Percentiles rank a stretch among this genome's conserved stretches.
These are phyloP conservation scores for Phlogophora meticulosa DNA, from an alignment of 2,888 invertebrate genomes.

Conservation along the genomic window DNA sequence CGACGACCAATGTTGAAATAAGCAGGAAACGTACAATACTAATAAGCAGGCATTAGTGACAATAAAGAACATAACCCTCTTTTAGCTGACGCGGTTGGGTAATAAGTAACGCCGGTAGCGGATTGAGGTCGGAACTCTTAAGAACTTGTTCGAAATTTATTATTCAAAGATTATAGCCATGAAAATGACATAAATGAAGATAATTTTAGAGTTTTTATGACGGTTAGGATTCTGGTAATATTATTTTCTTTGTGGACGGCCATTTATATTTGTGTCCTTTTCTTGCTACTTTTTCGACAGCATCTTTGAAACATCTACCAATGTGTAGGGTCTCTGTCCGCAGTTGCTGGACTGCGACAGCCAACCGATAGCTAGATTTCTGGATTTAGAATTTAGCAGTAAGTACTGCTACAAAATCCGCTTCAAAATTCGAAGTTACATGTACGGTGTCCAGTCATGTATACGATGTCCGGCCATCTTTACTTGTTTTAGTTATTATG, in stretches of 20 bases:
- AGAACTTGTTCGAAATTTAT: constrained; percentile 60
- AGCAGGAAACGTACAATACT: constrained; percentile 75
- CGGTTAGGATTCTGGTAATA: constrained; percentile 26
- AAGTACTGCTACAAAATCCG: too few relatives aligned
- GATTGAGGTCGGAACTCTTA: constrained; percentile 52
- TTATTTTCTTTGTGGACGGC: constrained; percentile 27
- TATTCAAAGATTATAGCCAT: constrained; percentile 54
- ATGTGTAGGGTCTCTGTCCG: background rate
- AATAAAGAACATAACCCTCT: constrained; percentile 60
- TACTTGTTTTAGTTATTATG: too few relatives aligned
- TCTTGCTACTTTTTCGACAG: background rate
- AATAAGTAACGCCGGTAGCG: constrained; percentile 74
- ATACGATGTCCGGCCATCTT: too few relatives aligned
- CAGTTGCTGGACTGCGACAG: background rate
- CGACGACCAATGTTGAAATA: constrained; percentile 58
- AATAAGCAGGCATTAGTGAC: constrained; percentile 71
- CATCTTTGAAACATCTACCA: background rate
- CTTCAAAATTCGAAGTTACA: too few relatives aligned
- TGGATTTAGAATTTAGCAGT: too few relatives aligned
- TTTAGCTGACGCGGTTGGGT: constrained; percentile 43
- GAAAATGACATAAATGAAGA: constrained; percentile 53
- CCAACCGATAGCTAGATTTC: background rate
- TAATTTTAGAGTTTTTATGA: constrained; percentile 48
- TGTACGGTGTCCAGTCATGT: too few relatives aligned
- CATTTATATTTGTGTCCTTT: constrained; percentile 8